phyloP scores from a whole-genome alignment of 2,797 vertebrate genomes.

The Sebastes cheni region DNA sequence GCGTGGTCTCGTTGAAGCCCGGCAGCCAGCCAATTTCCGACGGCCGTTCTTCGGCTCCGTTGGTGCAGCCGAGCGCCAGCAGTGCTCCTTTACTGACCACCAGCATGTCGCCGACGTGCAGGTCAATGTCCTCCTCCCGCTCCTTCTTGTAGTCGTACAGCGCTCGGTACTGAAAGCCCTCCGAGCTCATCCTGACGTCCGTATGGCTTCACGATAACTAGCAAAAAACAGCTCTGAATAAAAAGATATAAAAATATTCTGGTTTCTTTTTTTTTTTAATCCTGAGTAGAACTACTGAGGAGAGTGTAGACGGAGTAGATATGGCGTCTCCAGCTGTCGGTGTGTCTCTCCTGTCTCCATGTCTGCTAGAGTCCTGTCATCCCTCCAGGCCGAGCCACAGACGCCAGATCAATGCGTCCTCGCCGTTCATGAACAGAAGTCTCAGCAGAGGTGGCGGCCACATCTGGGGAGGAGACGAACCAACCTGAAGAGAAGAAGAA shows the following conservation, averaged over 20 bases:
- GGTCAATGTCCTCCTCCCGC: slow-evolving; percentile 91
- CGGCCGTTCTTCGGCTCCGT: slow-evolving; percentile 88
- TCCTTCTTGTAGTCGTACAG: slow-evolving; percentile 94
- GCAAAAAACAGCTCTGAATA: slow-evolving; percentile 21
- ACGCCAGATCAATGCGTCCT: slow-evolving; percentile 19
- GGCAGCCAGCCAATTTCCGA: slow-evolving; percentile 93
- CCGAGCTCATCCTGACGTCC: slow-evolving; percentile 84
- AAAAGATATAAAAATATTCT: slow-evolving; percentile 46
- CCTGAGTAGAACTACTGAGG: slow-evolving; percentile 51
- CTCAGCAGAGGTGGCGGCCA: slow-evolving; percentile 56
- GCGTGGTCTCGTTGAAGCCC: slow-evolving; percentile 91
- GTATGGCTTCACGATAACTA: slow-evolving; percentile 41
- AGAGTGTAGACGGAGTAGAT: slow-evolving; percentile 15
- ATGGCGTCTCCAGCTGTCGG: slow-evolving; percentile 26
- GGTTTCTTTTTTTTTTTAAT: background rate
- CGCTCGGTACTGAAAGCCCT: slow-evolving; percentile 92
- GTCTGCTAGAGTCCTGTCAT: slow-evolving; percentile 60
- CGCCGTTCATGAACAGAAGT: slow-evolving; percentile 65
- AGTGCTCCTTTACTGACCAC: slow-evolving; percentile 90
- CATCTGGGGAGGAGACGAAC: slow-evolving; percentile 60
- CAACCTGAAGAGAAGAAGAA: slow-evolving; percentile 24
- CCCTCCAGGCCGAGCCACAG: slow-evolving; percentile 57
- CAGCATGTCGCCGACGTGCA: slow-evolving; percentile 88
- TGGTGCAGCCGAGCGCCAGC: slow-evolving; percentile 85
- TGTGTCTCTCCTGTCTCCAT: slow-evolving; percentile 72